phyloP scores from a whole-genome alignment of 2,888 invertebrate genomes.

The Spodoptera exigua region DNA sequence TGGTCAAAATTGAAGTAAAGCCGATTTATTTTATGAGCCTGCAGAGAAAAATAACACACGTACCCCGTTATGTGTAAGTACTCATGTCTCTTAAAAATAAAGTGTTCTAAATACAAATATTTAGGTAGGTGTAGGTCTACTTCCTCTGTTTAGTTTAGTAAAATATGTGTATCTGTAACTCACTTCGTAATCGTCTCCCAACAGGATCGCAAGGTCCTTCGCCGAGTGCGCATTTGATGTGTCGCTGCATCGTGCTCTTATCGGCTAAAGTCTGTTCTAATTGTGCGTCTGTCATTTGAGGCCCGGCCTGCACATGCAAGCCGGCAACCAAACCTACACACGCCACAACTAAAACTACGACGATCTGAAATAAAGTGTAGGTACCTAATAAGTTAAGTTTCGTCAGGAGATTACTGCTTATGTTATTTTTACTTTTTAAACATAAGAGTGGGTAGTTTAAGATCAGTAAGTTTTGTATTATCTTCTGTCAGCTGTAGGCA shows the following conservation, averaged over 20 bases:
- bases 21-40: too few relatives aligned
- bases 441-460: too few relatives aligned
- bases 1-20: too few relatives aligned
- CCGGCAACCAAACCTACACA: constrained; percentile 42
- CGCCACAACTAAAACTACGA: constrained; percentile 47
- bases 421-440: constrained; percentile 3
- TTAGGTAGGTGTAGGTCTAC: too few relatives aligned
- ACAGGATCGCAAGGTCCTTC: constrained; percentile 93
- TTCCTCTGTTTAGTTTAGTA: background rate
- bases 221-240: constrained; percentile 92
- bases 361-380: constrained; percentile 57
- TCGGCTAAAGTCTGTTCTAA: constrained; percentile 91
- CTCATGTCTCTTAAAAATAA: too few relatives aligned
- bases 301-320: constrained; percentile 61
- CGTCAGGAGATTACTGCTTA: background rate
- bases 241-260: constrained; percentile 90
- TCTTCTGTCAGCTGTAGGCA: too few relatives aligned
- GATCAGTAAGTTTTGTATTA: too few relatives aligned
- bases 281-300: constrained; percentile 90
- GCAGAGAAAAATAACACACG: too few relatives aligned
- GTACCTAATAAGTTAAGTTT: background rate
- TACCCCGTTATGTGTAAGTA: too few relatives aligned
- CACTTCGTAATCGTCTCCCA: constrained; percentile 92
- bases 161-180: constrained; percentile 61
- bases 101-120: too few relatives aligned